phyloP scores from a whole-genome alignment of 1,140 invertebrate genomes.

The Tetramorium alpestre region DNA sequence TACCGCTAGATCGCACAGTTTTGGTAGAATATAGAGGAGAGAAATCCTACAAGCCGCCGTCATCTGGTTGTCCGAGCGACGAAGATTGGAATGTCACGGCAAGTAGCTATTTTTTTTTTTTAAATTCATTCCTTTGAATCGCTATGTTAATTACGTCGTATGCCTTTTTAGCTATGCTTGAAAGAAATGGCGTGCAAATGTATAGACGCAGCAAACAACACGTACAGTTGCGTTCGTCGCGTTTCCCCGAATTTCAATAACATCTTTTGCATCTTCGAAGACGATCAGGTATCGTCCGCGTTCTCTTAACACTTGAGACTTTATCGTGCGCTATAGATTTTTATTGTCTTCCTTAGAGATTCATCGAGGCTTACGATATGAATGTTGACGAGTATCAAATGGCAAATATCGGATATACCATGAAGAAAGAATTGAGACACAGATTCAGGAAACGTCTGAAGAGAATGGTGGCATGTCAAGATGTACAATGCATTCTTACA shows the following conservation, averaged over 20 bases:
- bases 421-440: slow-evolving; percentile 83
- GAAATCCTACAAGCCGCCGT: slow-evolving; percentile 85
- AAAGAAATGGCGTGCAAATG: slow-evolving; percentile 91
- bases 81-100: slow-evolving; percentile 87
- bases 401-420: slow-evolving; percentile 87
- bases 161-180: slow-evolving; percentile 87
- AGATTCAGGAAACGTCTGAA: slow-evolving; percentile 84
- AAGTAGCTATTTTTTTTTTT: slow-evolving; percentile 63
- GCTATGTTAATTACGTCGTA: not conserved
- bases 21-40: slow-evolving; percentile 94
- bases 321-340: not conserved
- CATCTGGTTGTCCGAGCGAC: slow-evolving; percentile 86
- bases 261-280: slow-evolving; percentile 92
- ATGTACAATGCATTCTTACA: slow-evolving; percentile 54
- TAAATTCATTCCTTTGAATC: not conserved
- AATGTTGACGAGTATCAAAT: slow-evolving; percentile 89
- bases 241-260: slow-evolving; percentile 86
- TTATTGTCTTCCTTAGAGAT: slow-evolving; percentile 86
- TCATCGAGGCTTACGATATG: slow-evolving; percentile 91
- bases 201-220: slow-evolving; percentile 94
- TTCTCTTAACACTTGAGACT: not conserved
- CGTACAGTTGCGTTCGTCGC: slow-evolving; percentile 91
- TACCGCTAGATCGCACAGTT: slow-evolving; percentile 85
- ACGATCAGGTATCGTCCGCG: slow-evolving; percentile 88
- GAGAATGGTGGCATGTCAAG: slow-evolving; percentile 82